Percentiles rank a stretch among this genome's conserved stretches.
Conservation (phyloP, 2,888 invertebrate species). For the Cerceris rybyensis region DNA sequence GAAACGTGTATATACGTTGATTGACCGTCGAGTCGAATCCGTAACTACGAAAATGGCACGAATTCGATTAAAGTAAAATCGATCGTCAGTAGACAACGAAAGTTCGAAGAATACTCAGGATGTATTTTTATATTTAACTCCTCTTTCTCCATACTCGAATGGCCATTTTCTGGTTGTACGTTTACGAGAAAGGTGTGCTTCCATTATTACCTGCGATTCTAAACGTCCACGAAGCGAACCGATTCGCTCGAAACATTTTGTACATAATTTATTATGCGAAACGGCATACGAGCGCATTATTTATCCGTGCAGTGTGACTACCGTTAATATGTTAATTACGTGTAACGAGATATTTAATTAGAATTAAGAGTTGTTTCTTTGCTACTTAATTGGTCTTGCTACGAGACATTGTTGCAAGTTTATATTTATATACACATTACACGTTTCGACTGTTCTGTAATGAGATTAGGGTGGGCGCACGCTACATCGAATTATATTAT, state of each 20-base stretch:
- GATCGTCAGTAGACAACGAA: no score
- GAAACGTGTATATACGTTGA: no score
- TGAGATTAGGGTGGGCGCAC: constrained; percentile 49
- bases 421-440: constrained; percentile 44
- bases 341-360: constrained; percentile 57
- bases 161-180: neutral
- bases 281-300: constrained; percentile 27
- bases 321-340: constrained; percentile 29
- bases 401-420: constrained; percentile 47
- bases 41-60: no score
- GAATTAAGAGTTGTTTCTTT: constrained; percentile 50
- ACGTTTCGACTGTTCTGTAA: constrained; percentile 43
- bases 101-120: no score
- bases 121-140: no score
- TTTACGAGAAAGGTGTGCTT: constrained; percentile 26
- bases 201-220: constrained; percentile 27
- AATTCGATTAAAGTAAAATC: no score
- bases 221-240: constrained; percentile 19
- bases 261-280: constrained; percentile 38
- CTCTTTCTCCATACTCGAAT: no score
- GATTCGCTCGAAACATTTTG: constrained; percentile 20
- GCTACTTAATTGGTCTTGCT: constrained; percentile 32
- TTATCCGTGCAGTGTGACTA: constrained; percentile 23
- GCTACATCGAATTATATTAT: constrained; percentile 21
- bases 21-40: no score